Base-by-base conservation (phyloP, 1,140 invertebrate species). In the Cataglyphis hispanica region DNA sequence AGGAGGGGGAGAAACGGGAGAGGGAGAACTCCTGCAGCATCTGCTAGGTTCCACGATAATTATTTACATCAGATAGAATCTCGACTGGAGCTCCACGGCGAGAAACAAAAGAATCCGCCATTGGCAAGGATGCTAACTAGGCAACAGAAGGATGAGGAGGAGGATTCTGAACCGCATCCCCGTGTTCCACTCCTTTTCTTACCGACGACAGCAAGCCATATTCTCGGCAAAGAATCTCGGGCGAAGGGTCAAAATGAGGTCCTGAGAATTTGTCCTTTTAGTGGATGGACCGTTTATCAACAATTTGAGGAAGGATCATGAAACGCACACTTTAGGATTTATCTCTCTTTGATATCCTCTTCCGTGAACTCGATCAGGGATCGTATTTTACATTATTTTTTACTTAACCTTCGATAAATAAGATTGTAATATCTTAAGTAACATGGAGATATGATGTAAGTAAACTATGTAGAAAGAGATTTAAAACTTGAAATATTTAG, bases 21-120 rank as follows among this genome's bases (percentile, higher is more conserved):
- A 37, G 22, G 53, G 25, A 83, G 67, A 58, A 66, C 40, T 83
- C 67, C 89, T 77, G 91, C 87, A 90, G 91, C 92, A 92, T 92
- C 89, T 93, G 93, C 90, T 86, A 89, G 90, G 60, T 81, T 91
- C 78, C 88, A 94, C 92, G 93, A 95, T 95, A 95, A 95, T 95
- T 95, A 95, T 95, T 95, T 94, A 95, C 92, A 92, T 91, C 90
- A 92, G 94, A 95, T 94, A 95, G 93, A 92, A 95, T 95, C 94
- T 94, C 86, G 91, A 89, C 91, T 87, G 91, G 88, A 91, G 91
- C 91, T 91, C 91, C 87, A 87, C 81, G 77, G 74, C 88, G 90
- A 91, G 92, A 94, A 93, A 95, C 94, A 95, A 95, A 95, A 94
- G 94, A 93, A 93, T 92, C 91, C 88, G 86, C 25, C 86, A 77